phyloP scores from a whole-genome alignment of 2,113 vertebrate species.

The Marmota flaviventris region DNA sequence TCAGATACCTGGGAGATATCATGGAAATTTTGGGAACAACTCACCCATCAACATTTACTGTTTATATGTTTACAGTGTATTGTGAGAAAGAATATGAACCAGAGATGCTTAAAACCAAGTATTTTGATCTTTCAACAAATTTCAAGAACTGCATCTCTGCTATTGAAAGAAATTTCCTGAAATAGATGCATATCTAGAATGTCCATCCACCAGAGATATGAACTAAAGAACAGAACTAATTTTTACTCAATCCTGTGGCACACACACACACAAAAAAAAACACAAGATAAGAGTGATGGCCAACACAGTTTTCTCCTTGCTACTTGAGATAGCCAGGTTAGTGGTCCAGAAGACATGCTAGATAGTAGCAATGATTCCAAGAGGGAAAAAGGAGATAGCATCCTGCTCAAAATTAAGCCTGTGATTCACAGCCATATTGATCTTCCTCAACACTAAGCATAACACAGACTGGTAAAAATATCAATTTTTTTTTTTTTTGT shows the following conservation, averaged over 20 bases:
- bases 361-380: background rate
- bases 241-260: background rate
- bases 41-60: background rate
- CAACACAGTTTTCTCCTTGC: background rate
- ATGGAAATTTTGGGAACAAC: background rate
- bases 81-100: conserved; percentile 20
- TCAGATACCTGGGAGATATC: background rate
- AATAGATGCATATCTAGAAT: background rate
- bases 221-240: conserved; percentile 3
- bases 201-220: background rate
- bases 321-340: background rate
- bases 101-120: background rate
- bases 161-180: background rate
- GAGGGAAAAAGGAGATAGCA: background rate
- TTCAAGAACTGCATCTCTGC: background rate
- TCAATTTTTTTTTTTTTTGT: background rate
- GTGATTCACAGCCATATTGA: background rate
- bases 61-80: conserved; percentile 42
- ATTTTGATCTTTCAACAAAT: conserved; percentile 46
- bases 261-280: conserved; percentile 9
- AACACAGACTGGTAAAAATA: background rate
- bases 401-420: background rate
- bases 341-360: background rate
- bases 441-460: background rate
- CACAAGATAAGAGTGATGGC: background rate